A percentile compares a stretch with the other conserved stretches of the same genome.
Evolutionary conservation across 2,888 invertebrate species (phyloP).

Genomic region (Drosophila pullipes): DNA sequence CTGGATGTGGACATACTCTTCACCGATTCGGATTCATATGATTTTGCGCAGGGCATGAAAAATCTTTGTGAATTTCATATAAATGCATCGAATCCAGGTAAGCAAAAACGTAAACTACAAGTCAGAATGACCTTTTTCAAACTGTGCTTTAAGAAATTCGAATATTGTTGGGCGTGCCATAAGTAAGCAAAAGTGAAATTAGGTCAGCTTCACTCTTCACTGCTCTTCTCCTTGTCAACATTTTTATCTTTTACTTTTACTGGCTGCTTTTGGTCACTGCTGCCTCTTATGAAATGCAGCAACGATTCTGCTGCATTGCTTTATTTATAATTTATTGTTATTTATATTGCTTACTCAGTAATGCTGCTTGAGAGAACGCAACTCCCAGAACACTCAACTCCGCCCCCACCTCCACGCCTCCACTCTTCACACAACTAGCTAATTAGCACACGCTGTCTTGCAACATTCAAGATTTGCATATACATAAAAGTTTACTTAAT

Average conservation of each 20-base stretch:
- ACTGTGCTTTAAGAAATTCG: conserved; percentile 13
- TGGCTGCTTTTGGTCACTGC: background rate
- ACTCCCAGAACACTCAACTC: conserved; percentile 23
- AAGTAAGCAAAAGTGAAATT: conserved; percentile 24
- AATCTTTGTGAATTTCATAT: conserved; percentile 90
- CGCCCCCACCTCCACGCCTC: background rate
- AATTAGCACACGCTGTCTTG: conserved; percentile 57
- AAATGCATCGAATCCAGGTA: conserved; percentile 88
- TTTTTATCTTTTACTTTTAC: conserved; percentile 15
- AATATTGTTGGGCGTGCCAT: conserved; percentile 42
- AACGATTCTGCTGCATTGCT: conserved; percentile 33
- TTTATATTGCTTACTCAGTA: conserved; percentile 63
- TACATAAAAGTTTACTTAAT: conserved; percentile 28
- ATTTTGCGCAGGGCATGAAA: conserved; percentile 89
- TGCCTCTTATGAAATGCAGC: conserved; percentile 31
- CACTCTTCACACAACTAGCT: conserved; percentile 17
- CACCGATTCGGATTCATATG: conserved; percentile 94
- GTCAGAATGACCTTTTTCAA: background rate
- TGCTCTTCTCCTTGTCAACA: background rate
- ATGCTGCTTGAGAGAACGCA: conserved; percentile 38
- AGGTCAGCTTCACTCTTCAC: conserved; percentile 41
- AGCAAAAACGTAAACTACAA: conserved; percentile 46
- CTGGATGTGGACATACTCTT: conserved; percentile 95
- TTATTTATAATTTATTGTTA: conserved; percentile 64
- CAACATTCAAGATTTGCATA: conserved; percentile 45